Percentiles rank a stretch among this genome's conserved stretches.
Conservation (phyloP, 2,797 vertebrate genomes). For the Pterois miles region DNA sequence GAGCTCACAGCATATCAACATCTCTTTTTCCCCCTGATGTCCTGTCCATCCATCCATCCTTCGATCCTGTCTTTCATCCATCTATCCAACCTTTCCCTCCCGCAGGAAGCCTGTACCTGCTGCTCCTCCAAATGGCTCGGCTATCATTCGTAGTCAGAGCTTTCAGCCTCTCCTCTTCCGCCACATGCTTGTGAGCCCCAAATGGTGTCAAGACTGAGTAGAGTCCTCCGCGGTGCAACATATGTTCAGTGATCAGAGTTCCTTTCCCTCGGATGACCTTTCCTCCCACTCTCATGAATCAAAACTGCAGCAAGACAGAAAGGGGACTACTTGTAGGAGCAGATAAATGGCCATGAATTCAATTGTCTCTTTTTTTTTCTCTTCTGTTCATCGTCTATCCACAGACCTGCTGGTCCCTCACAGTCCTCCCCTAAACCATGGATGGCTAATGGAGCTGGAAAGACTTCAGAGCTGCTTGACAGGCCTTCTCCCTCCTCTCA, state of each 20-base stretch:
- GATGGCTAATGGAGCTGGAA: constrained; percentile 33
- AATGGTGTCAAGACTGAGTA: constrained; percentile 65
- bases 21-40: constrained; percentile 2
- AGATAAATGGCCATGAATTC: background rate
- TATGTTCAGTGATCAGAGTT: constrained; percentile 62
- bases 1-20: constrained; percentile 10
- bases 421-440: constrained; percentile 38
- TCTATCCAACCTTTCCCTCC: constrained; percentile 54
- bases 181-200: constrained; percentile 60
- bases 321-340: background rate
- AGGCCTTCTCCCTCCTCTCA: constrained; percentile 3
- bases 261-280: constrained; percentile 58
- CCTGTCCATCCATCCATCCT: constrained; percentile 49
- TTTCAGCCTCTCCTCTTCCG: constrained; percentile 41
- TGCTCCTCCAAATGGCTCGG: constrained; percentile 70
- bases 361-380: constrained; percentile 1
- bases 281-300: constrained; percentile 47
- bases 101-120: constrained; percentile 70
- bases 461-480: constrained; percentile 20
- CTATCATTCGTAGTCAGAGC: constrained; percentile 59
- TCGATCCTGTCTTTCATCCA: constrained; percentile 45
- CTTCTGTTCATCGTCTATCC: background rate
- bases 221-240: constrained; percentile 63
- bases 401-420: constrained; percentile 55
- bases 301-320: background rate